Base-by-base conservation (phyloP, 2,888 invertebrate species). In the Acanthosepion pharaonis region DNA sequence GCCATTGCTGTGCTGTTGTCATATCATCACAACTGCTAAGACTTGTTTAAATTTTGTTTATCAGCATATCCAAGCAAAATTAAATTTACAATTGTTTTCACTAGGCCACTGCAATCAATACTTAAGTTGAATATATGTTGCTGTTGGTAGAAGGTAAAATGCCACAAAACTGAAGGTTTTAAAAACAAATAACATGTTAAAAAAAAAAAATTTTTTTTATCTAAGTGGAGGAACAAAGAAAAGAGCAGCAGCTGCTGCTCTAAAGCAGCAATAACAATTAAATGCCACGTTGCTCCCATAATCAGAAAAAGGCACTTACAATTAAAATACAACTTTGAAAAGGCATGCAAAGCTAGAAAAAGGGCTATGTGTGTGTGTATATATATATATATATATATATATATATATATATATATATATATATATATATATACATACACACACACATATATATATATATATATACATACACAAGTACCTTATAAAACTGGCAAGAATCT, bases 271-370 rank as follows among this genome's bases (percentile, higher is more conserved):
- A 33, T n/a, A 78, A 59, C 59, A 5, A 59, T 20, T 23, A 78
- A 78, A 93, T 93, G 93, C 93, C 93, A 93, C 93, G n/a, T 93
- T 93, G 93, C 93, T 93, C 93, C 93, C 93, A 78, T 78, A n/a
- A 11, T 28, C 20, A 93, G 93, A 93, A 53, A 42, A 93, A 93
- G 93, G 93, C 93, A 93, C 93, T 93, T 93, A 93, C n/a, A 78
- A 78, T 78, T 78, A 59, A 59, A 59, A 23, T 78, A 78, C 78
- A 78, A 78, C 28, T 78, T 93, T 93, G 49, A 91, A 93, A 33
- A 51, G 20, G 51, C 51, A 51, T 93, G 93, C 93, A 53, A 53
- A 93, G 53, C 53, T 93, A 53, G 28, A 15, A 51, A 42, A 53
- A 48, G 92, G 51, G 28, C 25, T 33, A 28, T 3, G 53, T 42